Evolutionary conservation across 2,113 vertebrate genomes (phyloP), one percentile per base, ranked within the genome.

Genomic region (Lates calcarifer): DNA sequence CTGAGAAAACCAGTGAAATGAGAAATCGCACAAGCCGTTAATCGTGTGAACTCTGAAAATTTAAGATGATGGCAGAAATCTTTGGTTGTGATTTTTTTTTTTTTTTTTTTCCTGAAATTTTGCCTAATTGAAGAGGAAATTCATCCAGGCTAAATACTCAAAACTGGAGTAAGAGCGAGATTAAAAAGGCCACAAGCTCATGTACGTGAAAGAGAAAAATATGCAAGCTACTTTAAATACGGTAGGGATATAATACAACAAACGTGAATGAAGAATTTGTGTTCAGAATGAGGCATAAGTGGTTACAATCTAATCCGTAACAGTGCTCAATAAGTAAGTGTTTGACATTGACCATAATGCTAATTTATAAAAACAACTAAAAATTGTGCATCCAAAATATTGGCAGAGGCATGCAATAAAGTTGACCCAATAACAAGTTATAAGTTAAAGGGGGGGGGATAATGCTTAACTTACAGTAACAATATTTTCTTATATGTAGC

Each of bases 161-260:
- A 85, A 89, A 74, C 20, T 77, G 66, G 68, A 84, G 74, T 74
- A 75, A 79, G 49, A 79, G 81, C 71, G 31, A 49, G 29, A 74
- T 89, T 56, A 84, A 77, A 85, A 93, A 94, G 91, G 91, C 93
- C 87, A 92, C 90, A 84, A 86, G 82, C 75, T 82, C 82, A 64
- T 67, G 66, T 35, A 60, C 71, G 80, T 81, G 14, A 78, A 84
- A 72, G 39, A 64, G 20, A 79, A 80, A 84, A 45, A 70, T 39
- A 74, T 41, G 62, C 72, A 41, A 72, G 67, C 47, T 74, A 88
- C 39, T 14, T 78, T 74, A 76, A 90, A 85, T 77, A 45, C 43
- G 64, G 24, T 68, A 43, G 57, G 67, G 39, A 75, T 71, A 53
- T 26, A 62, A 56, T 72, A 74, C 74, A 87, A 66, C 61, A 47